phyloP scores from a whole-genome alignment of 2,888 invertebrate species.

The Myathropa florea region DNA sequence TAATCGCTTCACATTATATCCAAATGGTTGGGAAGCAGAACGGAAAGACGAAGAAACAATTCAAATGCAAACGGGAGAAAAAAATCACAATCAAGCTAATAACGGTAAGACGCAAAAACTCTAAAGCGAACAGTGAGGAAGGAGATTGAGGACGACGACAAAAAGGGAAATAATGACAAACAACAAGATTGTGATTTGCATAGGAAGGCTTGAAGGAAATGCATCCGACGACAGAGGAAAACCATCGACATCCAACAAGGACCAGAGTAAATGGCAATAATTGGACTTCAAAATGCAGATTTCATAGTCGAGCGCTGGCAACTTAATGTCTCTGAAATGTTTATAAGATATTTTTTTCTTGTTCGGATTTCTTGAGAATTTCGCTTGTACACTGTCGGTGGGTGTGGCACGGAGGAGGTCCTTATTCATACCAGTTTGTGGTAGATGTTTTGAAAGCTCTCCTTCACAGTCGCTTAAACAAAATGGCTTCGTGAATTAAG shows the following conservation, averaged over 20 bases:
- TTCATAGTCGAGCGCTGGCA: background rate
- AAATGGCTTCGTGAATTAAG: background rate
- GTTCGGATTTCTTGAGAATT: background rate
- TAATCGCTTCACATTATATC: constrained; percentile 24
- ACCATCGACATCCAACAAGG: background rate
- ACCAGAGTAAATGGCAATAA: background rate
- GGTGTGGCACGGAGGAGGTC: background rate
- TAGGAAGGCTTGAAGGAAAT: constrained; percentile 39
- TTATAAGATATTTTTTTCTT: background rate
- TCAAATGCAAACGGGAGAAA: background rate
- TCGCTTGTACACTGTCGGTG: background rate
- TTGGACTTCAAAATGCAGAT: background rate
- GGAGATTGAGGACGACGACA: background rate
- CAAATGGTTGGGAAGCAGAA: background rate
- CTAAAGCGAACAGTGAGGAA: background rate
- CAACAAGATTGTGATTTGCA: constrained; percentile 52
- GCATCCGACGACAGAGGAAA: background rate
- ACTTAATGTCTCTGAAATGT: background rate
- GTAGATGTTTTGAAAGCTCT: background rate
- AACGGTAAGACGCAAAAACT: constrained; percentile 17
- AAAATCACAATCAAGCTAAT: constrained; percentile 26
- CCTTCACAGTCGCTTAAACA: background rate
- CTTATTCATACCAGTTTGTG: background rate
- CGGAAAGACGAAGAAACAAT: background rate
- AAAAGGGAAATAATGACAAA: constrained; percentile 9